phyloP scores from a whole-genome alignment of 2,113 vertebrate species.

The Megaleporinus macrocephalus region DNA sequence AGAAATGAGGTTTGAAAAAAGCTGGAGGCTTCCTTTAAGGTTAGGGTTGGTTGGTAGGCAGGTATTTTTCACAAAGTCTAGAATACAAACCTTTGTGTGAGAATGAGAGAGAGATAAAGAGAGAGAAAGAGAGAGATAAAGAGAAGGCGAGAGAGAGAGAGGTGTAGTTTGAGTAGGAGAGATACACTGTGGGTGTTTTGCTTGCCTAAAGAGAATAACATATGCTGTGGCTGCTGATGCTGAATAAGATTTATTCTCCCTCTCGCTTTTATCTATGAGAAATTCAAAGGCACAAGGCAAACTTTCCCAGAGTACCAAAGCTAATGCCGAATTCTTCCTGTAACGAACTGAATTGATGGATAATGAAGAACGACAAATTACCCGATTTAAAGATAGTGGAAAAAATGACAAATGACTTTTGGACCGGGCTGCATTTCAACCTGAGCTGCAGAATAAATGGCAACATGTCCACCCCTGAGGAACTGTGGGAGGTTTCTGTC shows the following conservation, averaged over 20 bases:
- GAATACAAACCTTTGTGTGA: not conserved
- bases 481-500: not conserved
- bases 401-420: not conserved
- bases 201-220: not conserved
- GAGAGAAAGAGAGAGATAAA: slow-evolving; percentile 21
- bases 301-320: not conserved
- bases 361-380: not conserved
- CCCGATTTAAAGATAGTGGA: not conserved
- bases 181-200: not conserved
- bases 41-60: too few relatives aligned
- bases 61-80: not conserved
- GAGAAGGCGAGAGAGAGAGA: slow-evolving; percentile 27
- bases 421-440: not conserved
- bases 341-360: not conserved
- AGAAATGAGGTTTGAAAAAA: not conserved
- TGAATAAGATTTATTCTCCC: not conserved
- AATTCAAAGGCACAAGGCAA: not conserved
- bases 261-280: not conserved
- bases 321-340: not conserved
- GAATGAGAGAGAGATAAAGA: slow-evolving; percentile 10
- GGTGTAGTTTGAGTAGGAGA: not conserved
- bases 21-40: too few relatives aligned
- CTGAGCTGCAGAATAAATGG: not conserved
- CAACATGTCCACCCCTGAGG: not conserved
- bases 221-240: not conserved